Conservation (phyloP, 2,113 vertebrate genomes). For the Rhagologus leucostigma region DNA sequence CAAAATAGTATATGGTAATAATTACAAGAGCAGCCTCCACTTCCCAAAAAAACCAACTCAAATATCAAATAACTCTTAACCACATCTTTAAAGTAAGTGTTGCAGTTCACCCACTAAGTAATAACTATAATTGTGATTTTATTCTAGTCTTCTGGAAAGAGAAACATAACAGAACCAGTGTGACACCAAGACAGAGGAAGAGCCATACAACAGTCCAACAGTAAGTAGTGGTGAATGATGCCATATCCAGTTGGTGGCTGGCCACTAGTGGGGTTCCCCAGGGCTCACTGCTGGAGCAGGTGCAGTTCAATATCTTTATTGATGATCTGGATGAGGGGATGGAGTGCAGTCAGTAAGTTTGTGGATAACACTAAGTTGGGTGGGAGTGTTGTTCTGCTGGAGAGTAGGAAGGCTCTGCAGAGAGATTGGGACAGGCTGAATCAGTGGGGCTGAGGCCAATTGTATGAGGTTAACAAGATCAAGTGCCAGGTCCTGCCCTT, state of each 20-base stretch:
- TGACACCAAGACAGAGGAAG: background rate
- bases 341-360: background rate
- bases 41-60: background rate
- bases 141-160: background rate
- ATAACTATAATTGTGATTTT: background rate
- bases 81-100: background rate
- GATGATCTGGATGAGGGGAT: background rate
- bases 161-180: background rate
- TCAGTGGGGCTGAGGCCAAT: background rate
- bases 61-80: background rate
- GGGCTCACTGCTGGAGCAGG: background rate
- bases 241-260: background rate
- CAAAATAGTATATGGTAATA: background rate
- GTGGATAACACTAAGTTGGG: fast-evolving
- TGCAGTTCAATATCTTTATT: background rate
- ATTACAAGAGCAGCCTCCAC: background rate
- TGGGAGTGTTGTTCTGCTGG: background rate
- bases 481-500: background rate
- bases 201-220: background rate
- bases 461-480: background rate
- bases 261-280: background rate
- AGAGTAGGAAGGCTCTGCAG: background rate
- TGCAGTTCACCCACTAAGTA: background rate
- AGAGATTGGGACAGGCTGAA: background rate
- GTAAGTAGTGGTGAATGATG: background rate